A percentile compares a stretch with the other conserved stretches of the same genome.
phyloP scores from a whole-genome alignment of 92 coral and sea anemone genomes.

The Umimayanthus chanpuru region DNA sequence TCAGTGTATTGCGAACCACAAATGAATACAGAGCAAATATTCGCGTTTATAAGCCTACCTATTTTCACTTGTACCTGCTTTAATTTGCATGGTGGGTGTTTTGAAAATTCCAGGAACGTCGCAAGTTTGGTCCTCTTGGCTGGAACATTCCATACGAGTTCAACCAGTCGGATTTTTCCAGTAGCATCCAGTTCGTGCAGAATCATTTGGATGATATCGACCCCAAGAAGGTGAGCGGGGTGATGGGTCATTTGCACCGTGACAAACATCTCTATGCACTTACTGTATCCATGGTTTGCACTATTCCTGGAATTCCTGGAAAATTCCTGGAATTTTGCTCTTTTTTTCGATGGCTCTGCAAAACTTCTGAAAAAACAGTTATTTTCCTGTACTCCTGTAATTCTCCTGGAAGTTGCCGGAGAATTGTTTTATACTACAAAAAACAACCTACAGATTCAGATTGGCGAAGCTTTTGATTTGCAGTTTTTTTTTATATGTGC shows the following conservation, averaged over 20 bases:
- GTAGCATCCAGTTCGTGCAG: constrained; percentile 88
- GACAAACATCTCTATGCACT: background rate
- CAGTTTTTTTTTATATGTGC: too few relatives aligned
- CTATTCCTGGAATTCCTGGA: too few relatives aligned
- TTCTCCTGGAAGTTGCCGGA: too few relatives aligned
- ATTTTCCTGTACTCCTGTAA: too few relatives aligned
- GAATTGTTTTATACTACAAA: too few relatives aligned
- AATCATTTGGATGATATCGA: constrained; percentile 90
- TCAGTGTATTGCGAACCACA: too few relatives aligned
- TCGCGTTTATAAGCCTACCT: background rate
- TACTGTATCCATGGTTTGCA: too few relatives aligned
- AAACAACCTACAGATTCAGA: too few relatives aligned
- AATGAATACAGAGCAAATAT: background rate
- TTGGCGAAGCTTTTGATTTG: too few relatives aligned
- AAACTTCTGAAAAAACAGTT: too few relatives aligned
- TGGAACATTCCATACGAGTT: constrained; percentile 95
- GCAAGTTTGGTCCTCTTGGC: constrained; percentile 90
- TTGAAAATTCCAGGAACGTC: constrained; percentile 67
- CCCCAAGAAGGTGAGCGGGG: constrained; percentile 70
- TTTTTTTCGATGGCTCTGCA: too few relatives aligned
- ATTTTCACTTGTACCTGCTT: background rate
- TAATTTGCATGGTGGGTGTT: background rate
- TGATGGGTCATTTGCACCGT: background rate
- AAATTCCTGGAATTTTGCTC: too few relatives aligned
- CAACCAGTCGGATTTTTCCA: constrained; percentile 90